Percentiles rank a stretch among this genome's conserved stretches.
Conservation (phyloP, 2,888 invertebrate genomes). For the Caenorhabditis auriculariae region DNA sequence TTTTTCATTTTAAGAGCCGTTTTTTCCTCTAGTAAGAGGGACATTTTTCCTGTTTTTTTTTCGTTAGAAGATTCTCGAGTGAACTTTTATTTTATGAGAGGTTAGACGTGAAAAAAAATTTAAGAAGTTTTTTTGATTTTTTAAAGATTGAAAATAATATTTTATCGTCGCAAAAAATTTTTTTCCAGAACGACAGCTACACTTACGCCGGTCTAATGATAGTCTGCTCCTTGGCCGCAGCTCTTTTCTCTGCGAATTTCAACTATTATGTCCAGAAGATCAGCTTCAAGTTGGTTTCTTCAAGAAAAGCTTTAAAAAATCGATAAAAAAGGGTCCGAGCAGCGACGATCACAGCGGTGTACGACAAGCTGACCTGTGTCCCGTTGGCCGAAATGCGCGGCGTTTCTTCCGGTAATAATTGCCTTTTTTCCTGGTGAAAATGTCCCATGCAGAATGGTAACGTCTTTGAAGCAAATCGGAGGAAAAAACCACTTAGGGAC, state of each 20-base stretch:
- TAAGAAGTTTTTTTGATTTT: no score
- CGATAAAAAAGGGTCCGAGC: conserved; percentile 74
- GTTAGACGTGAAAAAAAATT: no score
- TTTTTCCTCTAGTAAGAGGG: no score
- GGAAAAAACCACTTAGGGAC: neutral
- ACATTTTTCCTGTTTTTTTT: neutral
- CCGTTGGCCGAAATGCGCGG: conserved; percentile 26
- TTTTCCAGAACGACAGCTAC: conserved; percentile 63
- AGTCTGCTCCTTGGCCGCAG: conserved; percentile 73
- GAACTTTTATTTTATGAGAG: no score
- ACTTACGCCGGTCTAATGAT: conserved; percentile 73
- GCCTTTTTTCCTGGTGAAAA: no score
- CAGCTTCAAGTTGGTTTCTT: conserved; percentile 4
- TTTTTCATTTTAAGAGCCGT: no score
- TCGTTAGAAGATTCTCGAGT: no score
- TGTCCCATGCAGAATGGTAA: no score
- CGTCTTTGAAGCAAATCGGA: neutral
- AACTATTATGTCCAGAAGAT: conserved; percentile 79
- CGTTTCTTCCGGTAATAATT: conserved; percentile 12
- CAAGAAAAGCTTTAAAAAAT: neutral
- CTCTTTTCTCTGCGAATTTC: conserved; percentile 84
- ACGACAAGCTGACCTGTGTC: conserved; percentile 68
- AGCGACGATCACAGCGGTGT: conserved; percentile 80
- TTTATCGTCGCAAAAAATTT: no score
- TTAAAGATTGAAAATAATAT: no score